Evolutionary conservation across 2,797 vertebrate genomes (phyloP).

Genomic region (Chrysocyon brachyurus): DNA sequence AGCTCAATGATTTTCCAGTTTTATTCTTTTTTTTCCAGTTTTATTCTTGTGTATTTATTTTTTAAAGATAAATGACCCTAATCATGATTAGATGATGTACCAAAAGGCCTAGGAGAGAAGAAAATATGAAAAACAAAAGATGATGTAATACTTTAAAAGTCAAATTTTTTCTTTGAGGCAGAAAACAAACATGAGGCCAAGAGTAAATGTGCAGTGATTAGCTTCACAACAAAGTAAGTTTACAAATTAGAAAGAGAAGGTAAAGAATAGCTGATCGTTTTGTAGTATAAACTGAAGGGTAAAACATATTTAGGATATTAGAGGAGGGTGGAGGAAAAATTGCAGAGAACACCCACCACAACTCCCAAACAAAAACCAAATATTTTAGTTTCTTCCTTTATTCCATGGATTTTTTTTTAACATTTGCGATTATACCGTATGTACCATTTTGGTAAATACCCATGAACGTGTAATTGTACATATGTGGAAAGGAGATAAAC

Average conservation of each 20-base stretch:
- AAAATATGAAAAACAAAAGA: not conserved
- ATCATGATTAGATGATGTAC: too few relatives aligned
- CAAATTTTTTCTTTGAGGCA: not conserved
- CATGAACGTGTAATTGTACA: not conserved
- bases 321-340: not conserved
- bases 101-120: not conserved
- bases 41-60: not conserved
- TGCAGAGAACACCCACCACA: not conserved
- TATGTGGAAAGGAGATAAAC: not conserved
- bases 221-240: not conserved
- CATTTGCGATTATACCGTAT: not conserved
- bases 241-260: not conserved
- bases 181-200: not conserved
- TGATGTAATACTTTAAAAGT: not conserved
- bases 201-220: not conserved
- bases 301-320: not conserved
- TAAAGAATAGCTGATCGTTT: not conserved
- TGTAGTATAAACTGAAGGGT: not conserved
- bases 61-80: not conserved
- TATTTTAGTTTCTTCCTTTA: not conserved
- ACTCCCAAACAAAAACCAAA: not conserved
- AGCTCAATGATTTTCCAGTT: not conserved
- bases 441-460: not conserved
- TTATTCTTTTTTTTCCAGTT: not conserved
- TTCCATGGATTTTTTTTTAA: not conserved